phyloP scores from a whole-genome alignment of 2,888 invertebrate genomes.

The Drosophila infuscata region DNA sequence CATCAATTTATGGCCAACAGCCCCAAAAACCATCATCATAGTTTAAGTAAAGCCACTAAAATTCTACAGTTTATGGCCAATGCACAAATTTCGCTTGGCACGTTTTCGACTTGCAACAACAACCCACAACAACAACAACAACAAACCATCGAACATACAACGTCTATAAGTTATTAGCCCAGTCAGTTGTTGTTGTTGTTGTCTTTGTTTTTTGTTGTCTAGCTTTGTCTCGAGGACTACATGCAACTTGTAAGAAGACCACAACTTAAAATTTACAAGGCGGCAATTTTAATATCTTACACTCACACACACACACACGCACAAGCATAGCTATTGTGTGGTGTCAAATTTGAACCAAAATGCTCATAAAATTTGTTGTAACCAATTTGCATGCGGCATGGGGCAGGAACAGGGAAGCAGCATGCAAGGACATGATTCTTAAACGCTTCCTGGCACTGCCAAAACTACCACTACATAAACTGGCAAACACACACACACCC shows the following conservation, averaged over 20 bases:
- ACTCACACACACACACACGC: conserved; percentile 15
- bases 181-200: conserved; percentile 23
- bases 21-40: conserved; percentile 17
- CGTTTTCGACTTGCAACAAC: conserved; percentile 50
- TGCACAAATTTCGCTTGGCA: conserved; percentile 67
- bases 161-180: conserved; percentile 72
- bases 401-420: conserved; percentile 2
- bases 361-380: conserved; percentile 75
- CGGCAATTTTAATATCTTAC: conserved; percentile 75
- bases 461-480: conserved; percentile 51
- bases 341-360: conserved; percentile 76
- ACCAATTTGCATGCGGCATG: conserved; percentile 71
- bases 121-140: conserved; percentile 19
- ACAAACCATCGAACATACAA: conserved; percentile 17
- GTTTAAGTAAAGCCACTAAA: conserved; percentile 72
- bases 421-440: conserved; percentile 73
- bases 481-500: conserved; percentile 16
- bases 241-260: conserved; percentile 71
- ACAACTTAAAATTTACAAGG: conserved; percentile 75
- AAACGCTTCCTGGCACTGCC: conserved; percentile 64
- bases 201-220: conserved; percentile 22
- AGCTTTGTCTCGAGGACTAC: conserved; percentile 36
- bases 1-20: conserved; percentile 23
- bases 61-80: conserved; percentile 61
- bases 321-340: conserved; percentile 33